These are phyloP conservation scores for Hippocampus mohnikei DNA, from an alignment of 2,113 vertebrate species.

Conservation along the genomic window DNA sequence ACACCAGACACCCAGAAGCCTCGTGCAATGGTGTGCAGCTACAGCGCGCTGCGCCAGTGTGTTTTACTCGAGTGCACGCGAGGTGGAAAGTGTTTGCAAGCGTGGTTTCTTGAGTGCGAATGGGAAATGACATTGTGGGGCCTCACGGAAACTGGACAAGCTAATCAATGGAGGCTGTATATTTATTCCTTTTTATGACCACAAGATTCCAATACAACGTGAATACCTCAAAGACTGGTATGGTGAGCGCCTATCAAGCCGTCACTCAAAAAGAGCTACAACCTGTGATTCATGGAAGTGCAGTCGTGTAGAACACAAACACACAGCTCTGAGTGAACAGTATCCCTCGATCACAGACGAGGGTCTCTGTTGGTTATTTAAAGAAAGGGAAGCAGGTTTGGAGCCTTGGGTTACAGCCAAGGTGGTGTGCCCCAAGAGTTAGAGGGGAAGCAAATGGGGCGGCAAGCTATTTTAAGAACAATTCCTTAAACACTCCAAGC, in stretches of 20 bases:
- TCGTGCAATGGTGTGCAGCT: conserved; percentile 44
- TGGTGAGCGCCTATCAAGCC: background rate
- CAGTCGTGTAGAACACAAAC: background rate
- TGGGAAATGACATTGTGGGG: conserved; percentile 23
- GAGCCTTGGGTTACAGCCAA: conserved; percentile 52
- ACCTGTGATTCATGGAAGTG: background rate
- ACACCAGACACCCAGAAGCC: conserved; percentile 48
- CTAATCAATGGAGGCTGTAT: conserved; percentile 1
- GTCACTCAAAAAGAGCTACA: background rate
- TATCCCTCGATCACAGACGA: conserved; percentile 6
- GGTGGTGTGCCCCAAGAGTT: conserved; percentile 43
- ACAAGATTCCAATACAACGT: background rate
- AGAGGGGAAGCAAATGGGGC: conserved; percentile 32
- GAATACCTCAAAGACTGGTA: background rate
- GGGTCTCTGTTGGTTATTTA: conserved; percentile 54
- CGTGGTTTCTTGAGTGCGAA: conserved; percentile 30
- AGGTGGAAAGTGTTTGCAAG: conserved; percentile 47
- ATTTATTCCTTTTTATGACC: conserved; percentile 9
- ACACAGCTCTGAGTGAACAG: background rate
- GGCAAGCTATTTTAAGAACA: conserved; percentile 64
- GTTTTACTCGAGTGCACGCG: conserved; percentile 41
- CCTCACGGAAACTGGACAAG: conserved; percentile 17
- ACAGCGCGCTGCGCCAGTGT: conserved; percentile 39
- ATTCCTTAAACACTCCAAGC: conserved; percentile 60
- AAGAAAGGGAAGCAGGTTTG: conserved; percentile 45